Conservation (phyloP, 2,113 vertebrate genomes). For the Urocolius indicus region DNA sequence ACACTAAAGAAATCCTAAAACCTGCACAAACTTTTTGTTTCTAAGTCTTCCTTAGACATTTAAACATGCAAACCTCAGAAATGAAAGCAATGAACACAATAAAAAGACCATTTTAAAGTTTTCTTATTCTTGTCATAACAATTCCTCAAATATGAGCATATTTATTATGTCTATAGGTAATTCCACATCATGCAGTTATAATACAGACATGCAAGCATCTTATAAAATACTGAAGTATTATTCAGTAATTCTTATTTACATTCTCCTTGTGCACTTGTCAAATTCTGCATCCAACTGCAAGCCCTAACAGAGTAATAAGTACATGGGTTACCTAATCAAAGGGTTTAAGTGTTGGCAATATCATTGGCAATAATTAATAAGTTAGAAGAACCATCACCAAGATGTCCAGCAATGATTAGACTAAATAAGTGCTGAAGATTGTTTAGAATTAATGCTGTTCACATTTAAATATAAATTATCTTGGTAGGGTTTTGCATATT, state of each 20-base stretch:
- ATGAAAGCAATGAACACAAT: background rate
- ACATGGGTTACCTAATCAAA: constrained; percentile 14
- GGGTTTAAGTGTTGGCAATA: constrained; percentile 33
- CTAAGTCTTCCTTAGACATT: background rate
- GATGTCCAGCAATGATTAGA: constrained; percentile 18
- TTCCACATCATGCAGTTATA: background rate
- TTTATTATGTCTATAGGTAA: background rate
- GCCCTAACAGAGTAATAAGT: constrained; percentile 7
- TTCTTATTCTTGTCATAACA: background rate
- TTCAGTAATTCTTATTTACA: background rate
- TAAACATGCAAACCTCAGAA: background rate
- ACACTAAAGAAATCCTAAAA: background rate
- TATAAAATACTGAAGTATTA: background rate
- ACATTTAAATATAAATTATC: constrained; percentile 62
- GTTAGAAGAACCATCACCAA: constrained; percentile 8
- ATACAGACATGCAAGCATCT: background rate
- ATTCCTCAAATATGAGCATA: background rate
- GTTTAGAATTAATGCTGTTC: constrained; percentile 43
- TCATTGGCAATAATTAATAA: background rate
- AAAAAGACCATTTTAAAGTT: background rate
- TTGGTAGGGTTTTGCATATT: constrained; percentile 43
- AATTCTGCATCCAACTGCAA: background rate
- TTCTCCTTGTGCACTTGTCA: background rate
- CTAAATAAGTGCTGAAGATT: constrained; percentile 43
- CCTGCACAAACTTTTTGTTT: background rate